Evolutionary conservation across 2,888 invertebrate species (phyloP).

Genomic region (Hyppa rectilinea): DNA sequence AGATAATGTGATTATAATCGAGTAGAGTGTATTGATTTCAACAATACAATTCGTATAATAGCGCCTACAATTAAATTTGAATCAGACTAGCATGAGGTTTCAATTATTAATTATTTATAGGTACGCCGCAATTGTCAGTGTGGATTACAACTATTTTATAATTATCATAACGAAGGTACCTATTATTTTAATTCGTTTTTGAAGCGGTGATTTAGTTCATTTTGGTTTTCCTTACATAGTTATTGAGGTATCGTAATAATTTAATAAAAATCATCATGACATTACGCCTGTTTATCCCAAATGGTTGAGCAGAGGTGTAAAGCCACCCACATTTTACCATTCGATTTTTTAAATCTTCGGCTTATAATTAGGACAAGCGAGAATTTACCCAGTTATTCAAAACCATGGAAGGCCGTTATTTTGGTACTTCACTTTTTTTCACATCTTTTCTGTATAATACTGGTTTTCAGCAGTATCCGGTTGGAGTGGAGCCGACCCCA

Average conservation of each 20-base stretch:
- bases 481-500: too few species aligned
- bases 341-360: neutral
- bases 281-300: neutral
- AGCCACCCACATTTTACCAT: neutral
- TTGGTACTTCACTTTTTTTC: neutral
- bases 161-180: neutral
- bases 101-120: conserved; percentile 38
- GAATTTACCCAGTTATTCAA: neutral
- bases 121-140: conserved; percentile 13
- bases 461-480: too few species aligned
- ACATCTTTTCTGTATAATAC: too few species aligned
- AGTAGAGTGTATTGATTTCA: conserved; percentile 37
- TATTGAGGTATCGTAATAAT: neutral
- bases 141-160: conserved; percentile 8
- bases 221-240: neutral
- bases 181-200: neutral
- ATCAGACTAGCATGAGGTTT: conserved; percentile 29
- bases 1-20: conserved; percentile 42
- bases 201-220: neutral
- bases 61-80: conserved; percentile 42
- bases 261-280: neutral
- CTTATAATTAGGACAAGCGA: neutral
- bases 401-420: neutral
- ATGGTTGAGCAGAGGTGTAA: neutral
- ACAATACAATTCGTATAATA: conserved; percentile 18